Base-by-base conservation (phyloP, 2,888 invertebrate species). In the Tuta absoluta region DNA sequence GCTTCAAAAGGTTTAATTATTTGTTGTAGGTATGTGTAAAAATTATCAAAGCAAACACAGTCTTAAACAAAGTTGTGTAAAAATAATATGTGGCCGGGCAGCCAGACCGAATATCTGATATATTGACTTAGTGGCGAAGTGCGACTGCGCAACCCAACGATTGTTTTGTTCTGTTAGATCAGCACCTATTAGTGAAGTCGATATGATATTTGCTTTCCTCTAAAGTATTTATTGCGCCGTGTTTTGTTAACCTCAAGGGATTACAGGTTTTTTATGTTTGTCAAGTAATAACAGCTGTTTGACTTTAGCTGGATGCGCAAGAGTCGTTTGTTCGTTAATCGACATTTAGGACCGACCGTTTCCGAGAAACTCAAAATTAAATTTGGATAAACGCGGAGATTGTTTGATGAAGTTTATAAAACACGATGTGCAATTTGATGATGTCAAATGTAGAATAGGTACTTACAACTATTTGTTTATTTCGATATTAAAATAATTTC, bases 221-320 rank as follows among this genome's bases (percentile, higher is more conserved):
- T 84, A 81, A 86, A 87, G 82, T 86, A 87, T 85, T 83, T 84
- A 84, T 89, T 87, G 84, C 88, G 87, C 75, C 79, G 79, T 89
- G 84, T 89, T 89, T 79, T 87, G 79, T 89, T 90, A 89, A 90
- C 90, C 90, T 89, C 87, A 86, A 84, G 85, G 82, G 85, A 88
- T 84, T 84, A 88, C 88, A 84, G 87, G 89, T 89, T 89, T 84
- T 81, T 75, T 69, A 70, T 89, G 80, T 89, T 89, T 89, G 86
- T 80, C 72, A 76, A 87, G 87, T 83, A 85, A 87, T 89, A 85
- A 82, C 84, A 87, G 74, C 76, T 88, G 86, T 87, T 85, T 84
- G 82, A 74, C 68, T 77, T 81, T 19, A 71, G 70, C 74, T 73
- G 70, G 19, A 37, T 53, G 53, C 62, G 62, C 62, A 53, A 62